phyloP scores from a whole-genome alignment of 2,797 vertebrate species.

The Microchirus variegatus region DNA sequence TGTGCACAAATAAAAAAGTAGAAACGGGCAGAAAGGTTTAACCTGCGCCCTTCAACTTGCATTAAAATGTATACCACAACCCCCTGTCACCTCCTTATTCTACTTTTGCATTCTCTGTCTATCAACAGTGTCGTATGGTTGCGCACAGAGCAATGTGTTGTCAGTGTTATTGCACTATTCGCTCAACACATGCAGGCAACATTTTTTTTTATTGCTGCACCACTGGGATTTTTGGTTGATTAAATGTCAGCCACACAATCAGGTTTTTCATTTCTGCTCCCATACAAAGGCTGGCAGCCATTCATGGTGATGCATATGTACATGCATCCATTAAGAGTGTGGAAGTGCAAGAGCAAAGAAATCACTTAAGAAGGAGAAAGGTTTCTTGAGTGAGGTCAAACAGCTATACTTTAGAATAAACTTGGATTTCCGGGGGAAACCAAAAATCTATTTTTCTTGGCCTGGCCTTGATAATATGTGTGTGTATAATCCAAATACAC shows the following conservation, averaged over 20 bases:
- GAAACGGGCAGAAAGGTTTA: background rate
- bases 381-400: background rate
- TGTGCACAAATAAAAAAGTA: constrained; percentile 5
- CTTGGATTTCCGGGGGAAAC: too few relatives aligned
- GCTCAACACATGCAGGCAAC: background rate
- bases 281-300: background rate
- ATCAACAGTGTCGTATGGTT: constrained; percentile 3
- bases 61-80: background rate
- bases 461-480: too few relatives aligned
- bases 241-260: constrained; percentile 10
- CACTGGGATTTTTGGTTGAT: constrained; percentile 10
- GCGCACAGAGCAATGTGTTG: background rate
- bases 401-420: too few relatives aligned
- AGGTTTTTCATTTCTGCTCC: constrained; percentile 4
- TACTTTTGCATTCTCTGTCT: constrained; percentile 12
- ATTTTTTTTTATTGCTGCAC: constrained; percentile 8
- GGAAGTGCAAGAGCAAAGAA: background rate
- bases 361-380: background rate
- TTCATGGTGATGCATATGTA: background rate
- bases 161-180: background rate
- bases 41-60: background rate
- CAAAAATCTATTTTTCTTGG: too few relatives aligned
- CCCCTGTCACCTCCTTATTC: background rate
- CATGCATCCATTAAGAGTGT: background rate
- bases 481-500: too few relatives aligned